Conservation (phyloP, 1,140 invertebrate genomes). For the Psilanteris sp. region DNA sequence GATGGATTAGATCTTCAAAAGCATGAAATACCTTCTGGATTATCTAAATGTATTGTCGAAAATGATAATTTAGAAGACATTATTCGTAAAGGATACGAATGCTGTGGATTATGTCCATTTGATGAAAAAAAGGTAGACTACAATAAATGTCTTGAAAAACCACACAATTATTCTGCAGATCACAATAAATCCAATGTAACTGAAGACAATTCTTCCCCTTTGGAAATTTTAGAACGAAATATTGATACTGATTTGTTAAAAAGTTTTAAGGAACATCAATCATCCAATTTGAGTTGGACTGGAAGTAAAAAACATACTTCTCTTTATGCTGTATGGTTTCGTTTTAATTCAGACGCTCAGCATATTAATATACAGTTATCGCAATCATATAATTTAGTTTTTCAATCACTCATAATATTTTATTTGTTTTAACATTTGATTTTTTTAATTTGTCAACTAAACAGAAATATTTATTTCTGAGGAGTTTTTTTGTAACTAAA, state of each 20-base stretch:
- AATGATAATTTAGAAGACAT: slow-evolving; percentile 3
- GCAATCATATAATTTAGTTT: background rate
- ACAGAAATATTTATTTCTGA: no score
- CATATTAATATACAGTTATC: background rate
- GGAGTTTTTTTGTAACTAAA: no score
- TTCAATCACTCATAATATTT: no score
- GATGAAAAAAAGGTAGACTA: slow-evolving; percentile 8
- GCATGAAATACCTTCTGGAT: slow-evolving; percentile 4
- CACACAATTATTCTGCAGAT: background rate
- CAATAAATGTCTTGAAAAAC: slow-evolving; percentile 16
- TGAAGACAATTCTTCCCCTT: slow-evolving; percentile 4
- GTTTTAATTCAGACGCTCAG: background rate
- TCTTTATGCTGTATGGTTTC: slow-evolving; percentile 2
- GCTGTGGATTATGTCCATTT: slow-evolving; percentile 10
- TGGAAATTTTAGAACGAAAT: slow-evolving; percentile 6
- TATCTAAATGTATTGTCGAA: slow-evolving; percentile 5
- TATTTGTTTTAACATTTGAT: no score
- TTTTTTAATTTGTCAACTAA: no score
- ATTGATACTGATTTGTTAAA: slow-evolving; percentile 8
- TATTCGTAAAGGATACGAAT: slow-evolving; percentile 11
- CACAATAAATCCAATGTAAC: background rate
- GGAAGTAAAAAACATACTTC: slow-evolving; percentile 2
- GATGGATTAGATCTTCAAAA: slow-evolving; percentile 8
- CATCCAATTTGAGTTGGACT: slow-evolving; percentile 5
- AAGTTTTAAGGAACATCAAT: slow-evolving; percentile 2